Evolutionary conservation across 1,140 invertebrate species (phyloP), one percentile per base, ranked within the genome.

Genomic region (Aphaenogaster rudis): DNA sequence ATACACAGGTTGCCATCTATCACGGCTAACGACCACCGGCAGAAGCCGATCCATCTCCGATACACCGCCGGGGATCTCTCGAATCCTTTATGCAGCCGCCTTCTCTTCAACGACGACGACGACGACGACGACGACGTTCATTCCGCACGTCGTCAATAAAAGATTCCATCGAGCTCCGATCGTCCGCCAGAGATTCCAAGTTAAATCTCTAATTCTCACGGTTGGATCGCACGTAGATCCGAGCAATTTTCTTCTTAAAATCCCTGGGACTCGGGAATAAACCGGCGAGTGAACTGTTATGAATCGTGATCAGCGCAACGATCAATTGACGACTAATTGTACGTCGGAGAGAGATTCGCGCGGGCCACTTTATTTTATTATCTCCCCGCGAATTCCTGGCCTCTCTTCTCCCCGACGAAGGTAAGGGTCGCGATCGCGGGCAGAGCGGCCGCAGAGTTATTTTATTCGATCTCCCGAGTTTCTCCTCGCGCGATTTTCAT

Each of bases 1-100:
- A 86, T 84, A 91, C 88, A 76, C 88, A 76, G 67, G 85, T 87
- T 84, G 67, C 87, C 90, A 93, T 93, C 88, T 84, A 92, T 93
- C 92, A 91, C 89, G 81, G 80, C 88, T 91, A 92, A 91, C 89
- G 90, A 88, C 86, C 86, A 86, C 72, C 90, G 81, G 88, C 36
- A 81, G 66, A 90, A 92, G 89, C 78, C 86, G 77, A 89, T 88
- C 87, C 72, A 88, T 89, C 89, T 90, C 39, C 82, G 88, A 86
- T 91, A 90, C 81, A 76, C 90, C 76, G 66, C 84, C 71, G 72
- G 86, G 69, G 52, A 52, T 86, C 76, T 74, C 52, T 74, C 52
- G 33, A 28, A 71, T 63, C 64, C 71, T 81, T 54, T 81, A 81
- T 54, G 33, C 64, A 71, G 17, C 17, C 64, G 52, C 86, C 59